Evolutionary conservation across 2,797 vertebrate species (phyloP), one percentile per base, ranked within the genome.

Genomic region (Hemibagrus guttatus): DNA sequence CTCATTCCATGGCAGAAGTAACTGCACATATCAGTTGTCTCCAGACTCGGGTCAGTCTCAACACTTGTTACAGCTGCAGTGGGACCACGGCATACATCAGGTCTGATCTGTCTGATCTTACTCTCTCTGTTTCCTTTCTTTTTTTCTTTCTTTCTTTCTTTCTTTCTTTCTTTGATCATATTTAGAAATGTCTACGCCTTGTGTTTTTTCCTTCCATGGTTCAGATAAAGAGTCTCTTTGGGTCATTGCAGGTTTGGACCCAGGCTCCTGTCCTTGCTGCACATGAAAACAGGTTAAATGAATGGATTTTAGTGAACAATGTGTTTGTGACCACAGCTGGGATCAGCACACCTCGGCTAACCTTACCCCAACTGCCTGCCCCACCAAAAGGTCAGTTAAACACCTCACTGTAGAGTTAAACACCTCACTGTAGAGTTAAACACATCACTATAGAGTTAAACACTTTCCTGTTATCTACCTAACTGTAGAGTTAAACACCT

Each of bases 21-120:
- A 96, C 93, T 96, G 94, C 0, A 96, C 95, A 0, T 98, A 96
- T 0, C 96, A 95, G 64, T 95, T 96, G 94, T 97, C 96, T 92
- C 97, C 96, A 9, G 96, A 96, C 12, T 72, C 97, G 95, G 0
- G 96, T 97, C 94, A 97, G 95, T 88, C 93, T 95, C 42, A 93
- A 11, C 23, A 42, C 93, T 0, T 91, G 94, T 0, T 96, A 97
- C 82, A 96, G 94, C 0, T 95, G 95, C 35, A 39, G 35, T 56
- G 16, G 91, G 93, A 79, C 92, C 95, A 56, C 91, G 96, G 0
- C 0, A 89, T 0, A 52, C 89, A 96, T 0, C 96, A 98, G 97
- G 97, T 98, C 52, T 58, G 31, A 56, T 58, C 75, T 31, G 1
- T 71, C 46, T 83, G 17, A 26, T 39, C 35, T 39, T 39, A 39